Base-by-base conservation (phyloP, 2,113 vertebrate species). In the Stigmatopora argus region DNA sequence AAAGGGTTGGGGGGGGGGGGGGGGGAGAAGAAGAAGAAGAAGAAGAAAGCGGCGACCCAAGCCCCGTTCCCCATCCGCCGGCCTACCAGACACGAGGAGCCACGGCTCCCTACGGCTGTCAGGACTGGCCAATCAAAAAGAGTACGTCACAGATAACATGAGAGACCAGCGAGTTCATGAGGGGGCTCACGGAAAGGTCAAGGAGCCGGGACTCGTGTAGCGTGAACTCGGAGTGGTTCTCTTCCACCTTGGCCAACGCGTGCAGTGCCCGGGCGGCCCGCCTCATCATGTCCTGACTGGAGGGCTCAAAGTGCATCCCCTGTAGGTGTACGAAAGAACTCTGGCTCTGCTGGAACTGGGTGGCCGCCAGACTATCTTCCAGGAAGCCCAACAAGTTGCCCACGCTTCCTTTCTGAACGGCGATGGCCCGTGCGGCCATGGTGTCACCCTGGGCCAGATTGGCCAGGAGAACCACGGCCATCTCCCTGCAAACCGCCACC, bases 131-230 rank as follows among this genome's bases (percentile, higher is more conserved):
- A 85, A 99, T 96, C 92, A 98, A 91, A 94, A 97, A 99, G 86
- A 99, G 97, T 95, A 99, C 95, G 78, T 99, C 97, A 91, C 96
- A 98, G 93, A 99, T 98, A 87, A 99, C 95, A 90, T 98, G 94
- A 91, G 97, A 98, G 88, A 99, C 96, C 92, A 97, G 90, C 26
- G 96, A 95, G 95, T 98, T 99, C 95, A 99, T 98, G 89, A 97
- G 90, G 69, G 96, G 96, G 60, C 96, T 98, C 84, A 99, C 95
- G 0, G 97, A 98, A 87, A 99, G 96, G 94, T 99, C 97, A 85
- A 99, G 94, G 83, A 99, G 95, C 86, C 97, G 93, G 35, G 95
- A 96, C 89, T 99, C 97, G n/a, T 99, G 96, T 75, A 99, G 92
- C 72, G 95, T 98, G 93, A 99, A 99, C 91, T 99, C 96, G 0